phyloP scores from a whole-genome alignment of 2,888 invertebrate genomes.

The Lamellibrachia satsuma region DNA sequence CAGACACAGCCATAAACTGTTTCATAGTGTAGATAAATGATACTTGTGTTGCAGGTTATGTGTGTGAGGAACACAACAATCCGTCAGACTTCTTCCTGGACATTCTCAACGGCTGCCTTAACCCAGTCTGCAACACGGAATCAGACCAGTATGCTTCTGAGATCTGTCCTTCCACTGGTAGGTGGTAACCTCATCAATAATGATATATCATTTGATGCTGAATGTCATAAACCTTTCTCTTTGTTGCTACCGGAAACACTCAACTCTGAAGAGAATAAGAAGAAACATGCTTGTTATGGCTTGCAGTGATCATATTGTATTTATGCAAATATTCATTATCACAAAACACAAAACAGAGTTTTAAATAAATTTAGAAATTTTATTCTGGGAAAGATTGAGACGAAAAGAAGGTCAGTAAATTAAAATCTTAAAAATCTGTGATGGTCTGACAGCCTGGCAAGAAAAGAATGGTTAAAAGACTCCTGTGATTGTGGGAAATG shows the following conservation, averaged over 20 bases:
- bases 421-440: no score
- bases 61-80: slow-evolving; percentile 63
- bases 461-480: no score
- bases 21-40: neutral
- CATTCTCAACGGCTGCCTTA: slow-evolving; percentile 55
- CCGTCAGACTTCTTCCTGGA: slow-evolving; percentile 65
- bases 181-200: neutral
- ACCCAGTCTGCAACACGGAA: neutral
- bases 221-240: slow-evolving; percentile 25
- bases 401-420: slow-evolving; percentile 40
- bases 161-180: neutral
- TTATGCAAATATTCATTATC: neutral
- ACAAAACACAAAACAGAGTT: neutral
- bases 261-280: neutral
- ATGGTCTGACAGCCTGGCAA: no score
- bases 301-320: no score
- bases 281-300: neutral
- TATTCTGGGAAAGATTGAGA: slow-evolving; percentile 20
- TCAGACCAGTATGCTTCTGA: neutral
- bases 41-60: slow-evolving; percentile 49
- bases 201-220: neutral
- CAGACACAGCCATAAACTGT: no score
- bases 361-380: neutral
- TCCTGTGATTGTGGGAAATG: no score
- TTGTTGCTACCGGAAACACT: neutral